phyloP scores from a whole-genome alignment of 2,888 invertebrate species.

The Himalopsyche kuldschensis region DNA sequence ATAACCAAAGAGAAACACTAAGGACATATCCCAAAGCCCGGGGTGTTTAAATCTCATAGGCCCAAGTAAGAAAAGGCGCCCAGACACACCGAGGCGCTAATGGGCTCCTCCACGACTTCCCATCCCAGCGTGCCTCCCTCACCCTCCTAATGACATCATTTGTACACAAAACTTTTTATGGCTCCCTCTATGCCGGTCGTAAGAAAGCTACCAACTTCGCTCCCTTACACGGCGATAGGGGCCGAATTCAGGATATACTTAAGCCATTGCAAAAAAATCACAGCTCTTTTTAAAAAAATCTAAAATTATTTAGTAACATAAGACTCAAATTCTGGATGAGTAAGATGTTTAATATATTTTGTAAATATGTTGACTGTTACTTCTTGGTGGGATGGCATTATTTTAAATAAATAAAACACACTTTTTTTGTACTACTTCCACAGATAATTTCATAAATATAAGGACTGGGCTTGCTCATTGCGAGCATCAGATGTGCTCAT shows the following conservation, averaged over 20 bases:
- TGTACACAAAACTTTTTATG: constrained; percentile 39
- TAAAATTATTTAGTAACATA: too few relatives aligned
- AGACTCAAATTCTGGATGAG: too few relatives aligned
- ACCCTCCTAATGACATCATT: constrained; percentile 36
- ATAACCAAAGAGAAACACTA: not conserved
- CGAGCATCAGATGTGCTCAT: too few relatives aligned
- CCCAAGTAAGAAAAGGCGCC: not conserved
- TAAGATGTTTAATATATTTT: too few relatives aligned
- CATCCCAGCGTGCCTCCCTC: not conserved
- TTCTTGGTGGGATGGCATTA: too few relatives aligned
- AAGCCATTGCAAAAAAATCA: not conserved
- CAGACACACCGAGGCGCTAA: not conserved
- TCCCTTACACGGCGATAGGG: constrained; percentile 1
- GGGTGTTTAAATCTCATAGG: constrained; percentile 15
- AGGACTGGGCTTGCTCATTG: too few relatives aligned
- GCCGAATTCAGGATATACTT: not conserved
- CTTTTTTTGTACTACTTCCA: too few relatives aligned
- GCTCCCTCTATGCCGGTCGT: constrained; percentile 16
- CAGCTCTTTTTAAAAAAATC: too few relatives aligned
- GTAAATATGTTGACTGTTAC: too few relatives aligned
- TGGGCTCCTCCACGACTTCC: not conserved
- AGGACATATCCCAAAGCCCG: constrained; percentile 1
- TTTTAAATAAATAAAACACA: too few relatives aligned
- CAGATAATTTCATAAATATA: too few relatives aligned
- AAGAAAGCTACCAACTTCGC: constrained; percentile 10